Evolutionary conservation across 2,888 invertebrate genomes (phyloP).

Genomic region (Uloborus plumipes): DNA sequence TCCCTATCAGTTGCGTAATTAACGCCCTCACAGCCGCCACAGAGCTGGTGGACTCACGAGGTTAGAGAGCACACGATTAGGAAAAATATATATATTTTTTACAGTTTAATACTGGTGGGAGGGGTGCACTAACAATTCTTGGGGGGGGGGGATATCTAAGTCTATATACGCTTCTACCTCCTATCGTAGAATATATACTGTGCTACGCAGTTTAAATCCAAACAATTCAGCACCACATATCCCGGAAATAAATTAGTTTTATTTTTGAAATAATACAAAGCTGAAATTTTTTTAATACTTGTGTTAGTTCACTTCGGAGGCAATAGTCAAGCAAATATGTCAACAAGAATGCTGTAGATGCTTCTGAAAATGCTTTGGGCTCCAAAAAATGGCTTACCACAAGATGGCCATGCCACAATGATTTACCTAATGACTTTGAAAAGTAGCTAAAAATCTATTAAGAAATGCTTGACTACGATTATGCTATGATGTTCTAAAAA

Average conservation of each 20-base stretch:
- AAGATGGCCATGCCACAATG: neutral
- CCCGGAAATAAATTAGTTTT: neutral
- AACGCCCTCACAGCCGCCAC: too few relatives aligned
- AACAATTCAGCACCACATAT: neutral
- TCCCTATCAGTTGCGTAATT: too few relatives aligned
- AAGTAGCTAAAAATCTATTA: neutral
- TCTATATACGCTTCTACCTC: too few relatives aligned
- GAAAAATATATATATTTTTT: too few relatives aligned
- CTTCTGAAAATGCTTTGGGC: neutral
- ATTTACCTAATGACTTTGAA: neutral
- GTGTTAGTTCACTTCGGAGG: neutral
- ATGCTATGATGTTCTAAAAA: neutral
- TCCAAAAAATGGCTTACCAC: neutral
- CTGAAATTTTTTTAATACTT: neutral
- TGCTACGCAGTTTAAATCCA: neutral
- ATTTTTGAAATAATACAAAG: too few relatives aligned
- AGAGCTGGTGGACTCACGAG: too few relatives aligned
- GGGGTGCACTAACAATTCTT: too few relatives aligned
- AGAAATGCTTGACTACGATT: conserved; percentile 1
- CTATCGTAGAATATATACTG: neutral
- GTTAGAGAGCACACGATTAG: too few relatives aligned
- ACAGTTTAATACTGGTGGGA: too few relatives aligned
- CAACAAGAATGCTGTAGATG: neutral
- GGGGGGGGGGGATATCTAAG: too few relatives aligned
- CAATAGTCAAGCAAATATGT: neutral